Conservation (phyloP, 1,140 invertebrate genomes). For the Heterodera carotae region DNA sequence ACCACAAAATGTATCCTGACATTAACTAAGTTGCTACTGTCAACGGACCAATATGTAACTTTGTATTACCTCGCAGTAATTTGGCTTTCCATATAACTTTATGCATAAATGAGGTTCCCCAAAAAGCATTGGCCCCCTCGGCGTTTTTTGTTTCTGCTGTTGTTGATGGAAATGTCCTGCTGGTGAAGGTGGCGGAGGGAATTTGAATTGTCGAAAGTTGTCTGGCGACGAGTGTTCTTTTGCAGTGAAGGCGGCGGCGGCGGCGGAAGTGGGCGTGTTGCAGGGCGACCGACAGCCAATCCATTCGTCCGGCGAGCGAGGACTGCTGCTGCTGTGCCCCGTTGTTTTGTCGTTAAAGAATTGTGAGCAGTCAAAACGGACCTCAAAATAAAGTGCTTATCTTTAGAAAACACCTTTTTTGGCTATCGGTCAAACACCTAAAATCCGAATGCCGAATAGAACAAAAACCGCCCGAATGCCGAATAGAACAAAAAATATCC, state of each 20-base stretch:
- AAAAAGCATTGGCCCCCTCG: background rate
- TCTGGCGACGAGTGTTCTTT: background rate
- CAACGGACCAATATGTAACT: background rate
- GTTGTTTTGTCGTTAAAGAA: background rate
- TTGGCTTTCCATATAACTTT: conserved; percentile 5
- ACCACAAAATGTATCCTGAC: conserved; percentile 27
- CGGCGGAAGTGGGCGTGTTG: background rate
- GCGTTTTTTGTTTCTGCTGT: background rate
- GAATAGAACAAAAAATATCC: too few relatives aligned
- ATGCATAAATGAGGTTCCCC: background rate
- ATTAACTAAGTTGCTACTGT: background rate
- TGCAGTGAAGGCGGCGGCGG: background rate
- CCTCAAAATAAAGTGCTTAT: background rate
- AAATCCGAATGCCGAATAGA: too few relatives aligned
- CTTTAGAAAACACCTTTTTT: too few relatives aligned
- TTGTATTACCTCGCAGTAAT: background rate
- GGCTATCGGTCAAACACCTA: too few relatives aligned
- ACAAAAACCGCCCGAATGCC: too few relatives aligned
- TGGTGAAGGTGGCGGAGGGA: conserved; percentile 10
- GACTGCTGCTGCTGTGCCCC: background rate
- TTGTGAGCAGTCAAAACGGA: background rate
- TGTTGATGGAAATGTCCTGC: background rate
- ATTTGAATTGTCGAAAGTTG: conserved; percentile 4
- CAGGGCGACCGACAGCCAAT: background rate
- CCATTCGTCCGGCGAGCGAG: background rate